Base-by-base conservation (phyloP, 2,888 invertebrate genomes). In the Apamea anceps region DNA sequence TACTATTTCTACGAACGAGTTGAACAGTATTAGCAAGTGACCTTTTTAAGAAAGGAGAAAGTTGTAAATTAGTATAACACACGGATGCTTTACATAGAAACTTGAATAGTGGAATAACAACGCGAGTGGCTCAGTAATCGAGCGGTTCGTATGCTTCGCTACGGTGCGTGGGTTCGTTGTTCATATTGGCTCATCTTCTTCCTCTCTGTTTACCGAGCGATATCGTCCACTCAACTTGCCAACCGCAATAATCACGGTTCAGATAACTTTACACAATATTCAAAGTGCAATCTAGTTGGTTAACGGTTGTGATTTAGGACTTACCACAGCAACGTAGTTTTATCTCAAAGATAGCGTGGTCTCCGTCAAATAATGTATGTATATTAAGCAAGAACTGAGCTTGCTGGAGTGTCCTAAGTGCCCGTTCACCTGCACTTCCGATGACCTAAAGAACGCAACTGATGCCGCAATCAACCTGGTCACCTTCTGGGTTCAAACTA, bases 231-330 rank as follows among this genome's bases (percentile, higher is more conserved):
- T 68, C 13, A 48, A 75, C 45, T 62, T 67, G 8, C 32, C 21
- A 75, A 67, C 60, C 28, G 28, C 66, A 51, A 51, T 60, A 66
- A 18, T 60, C 66, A 80, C 57, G 51, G 63, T 51, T 51, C 42
- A 45, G 13, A 60, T 37, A 54, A 60, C 48, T 42, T 73, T 81
- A 15, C 66, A 51, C 66, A 75, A 75, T 54, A 66, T 60, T 67
- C 51, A 32, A 62, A 75, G 45, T 68, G 51, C 80, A 28, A 76
- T 68, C 51, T 51, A 79, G n/a, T 80, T 82, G n/a, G 45, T 37
- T 18, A 75, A 51, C 25, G 15, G 48, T 75, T 45, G 66, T 74
- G 48, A 82, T n/a, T 74, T 73, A 65, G 37, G 28, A 45, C 10
- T 37, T 63, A 25, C 28, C 60, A 60, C n/a, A 78, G 79, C 32